phyloP scores from a whole-genome alignment of 2,888 invertebrate genomes.

The Periphyllus acericola region DNA sequence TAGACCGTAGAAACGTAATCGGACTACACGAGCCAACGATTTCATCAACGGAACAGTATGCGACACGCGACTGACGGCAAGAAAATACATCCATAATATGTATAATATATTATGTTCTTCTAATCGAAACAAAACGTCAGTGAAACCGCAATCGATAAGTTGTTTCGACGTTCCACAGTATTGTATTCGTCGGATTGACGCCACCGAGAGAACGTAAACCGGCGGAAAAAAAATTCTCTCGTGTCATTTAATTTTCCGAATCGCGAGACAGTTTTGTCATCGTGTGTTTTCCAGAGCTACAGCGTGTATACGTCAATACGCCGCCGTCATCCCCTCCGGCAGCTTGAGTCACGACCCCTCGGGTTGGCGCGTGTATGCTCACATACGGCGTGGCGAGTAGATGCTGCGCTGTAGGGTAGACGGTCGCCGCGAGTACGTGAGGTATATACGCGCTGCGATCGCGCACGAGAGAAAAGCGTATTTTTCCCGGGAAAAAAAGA shows the following conservation, averaged over 20 bases:
- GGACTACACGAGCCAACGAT: constrained; percentile 9
- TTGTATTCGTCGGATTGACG: not conserved
- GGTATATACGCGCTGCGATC: not conserved
- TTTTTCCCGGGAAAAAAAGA: not conserved
- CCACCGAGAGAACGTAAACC: not conserved
- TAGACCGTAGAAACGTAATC: not conserved
- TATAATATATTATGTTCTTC: not conserved
- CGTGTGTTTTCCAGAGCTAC: too few species aligned
- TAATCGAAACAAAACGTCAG: constrained; percentile 12
- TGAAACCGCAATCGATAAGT: constrained; percentile 10
- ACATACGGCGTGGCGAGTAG: not conserved
- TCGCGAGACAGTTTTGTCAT: not conserved
- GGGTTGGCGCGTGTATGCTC: not conserved
- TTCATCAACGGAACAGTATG: not conserved
- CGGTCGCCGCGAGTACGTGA: not conserved
- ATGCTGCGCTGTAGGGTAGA: not conserved
- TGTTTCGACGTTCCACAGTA: not conserved
- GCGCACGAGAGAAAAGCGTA: constrained; percentile 23
- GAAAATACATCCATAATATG: not conserved
- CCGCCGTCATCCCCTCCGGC: not conserved
- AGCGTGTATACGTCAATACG: not conserved
- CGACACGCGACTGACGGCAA: not conserved
- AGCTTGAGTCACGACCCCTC: not conserved
- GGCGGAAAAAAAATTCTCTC: not conserved
- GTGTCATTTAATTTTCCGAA: constrained; percentile 8